Evolutionary conservation across 1,140 invertebrate genomes (phyloP), one percentile per base, ranked within the genome.

Genomic region (Berghia stephanieae): DNA sequence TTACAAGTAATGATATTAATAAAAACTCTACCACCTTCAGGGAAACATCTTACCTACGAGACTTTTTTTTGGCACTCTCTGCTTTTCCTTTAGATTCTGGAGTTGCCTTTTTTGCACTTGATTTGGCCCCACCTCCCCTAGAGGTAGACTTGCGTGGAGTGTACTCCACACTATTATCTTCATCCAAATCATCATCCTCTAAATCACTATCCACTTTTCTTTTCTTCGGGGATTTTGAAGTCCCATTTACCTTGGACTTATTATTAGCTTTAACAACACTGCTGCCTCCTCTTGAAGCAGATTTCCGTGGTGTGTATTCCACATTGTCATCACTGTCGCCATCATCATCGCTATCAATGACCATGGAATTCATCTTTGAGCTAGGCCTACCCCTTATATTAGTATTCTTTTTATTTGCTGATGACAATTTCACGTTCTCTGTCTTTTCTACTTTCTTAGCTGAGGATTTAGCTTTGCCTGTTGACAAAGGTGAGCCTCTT

Each of bases 81-180:
- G n/a, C n/a, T n/a, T n/a, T n/a, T n/a, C n/a, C n/a, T n/a, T n/a
- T n/a, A n/a, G n/a, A n/a, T n/a, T n/a, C n/a, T n/a, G n/a, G n/a
- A n/a, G n/a, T n/a, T n/a, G n/a, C n/a, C n/a, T n/a, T n/a, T n/a
- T n/a, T n/a, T n/a, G n/a, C n/a, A n/a, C n/a, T n/a, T n/a, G n/a
- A n/a, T n/a, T n/a, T n/a, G n/a, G n/a, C n/a, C n/a, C 31, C 55
- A 4, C 71, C 71, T 24, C 74, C 74, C 2, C 74, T 38, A n/a
- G 74, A 76, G 31, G 44, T 67, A 2, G 74, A 76, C 36, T 78
- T 78, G 3, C 69, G 34, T 27, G 76, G 76, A 3, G 52, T 71
- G 55, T 70, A 70, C 34, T 60, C 69, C 2, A 27, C 49, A 34
- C 43, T 55, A 18, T 40, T 27, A 4, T 44, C 68, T 8, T 13